Conservation (phyloP, 2,797 vertebrate species). For the Meriones psammophilus region DNA sequence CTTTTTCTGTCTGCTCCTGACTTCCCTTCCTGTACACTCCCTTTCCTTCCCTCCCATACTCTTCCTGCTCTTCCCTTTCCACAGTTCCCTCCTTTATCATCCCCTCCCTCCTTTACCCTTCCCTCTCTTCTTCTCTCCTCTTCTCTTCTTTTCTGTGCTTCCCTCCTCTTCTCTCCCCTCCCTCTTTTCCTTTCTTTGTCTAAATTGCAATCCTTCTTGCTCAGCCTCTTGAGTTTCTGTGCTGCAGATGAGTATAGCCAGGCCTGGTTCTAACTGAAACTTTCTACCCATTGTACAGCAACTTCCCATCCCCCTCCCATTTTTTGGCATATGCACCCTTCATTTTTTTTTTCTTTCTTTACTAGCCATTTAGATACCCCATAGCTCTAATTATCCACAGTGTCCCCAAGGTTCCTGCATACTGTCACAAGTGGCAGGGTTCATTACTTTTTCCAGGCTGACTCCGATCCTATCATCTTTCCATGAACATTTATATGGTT, state of each 20-base stretch:
- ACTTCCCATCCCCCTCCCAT: neutral
- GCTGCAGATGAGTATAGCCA: neutral
- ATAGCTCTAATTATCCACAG: neutral
- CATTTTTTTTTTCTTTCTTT: neutral
- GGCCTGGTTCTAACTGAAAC: neutral
- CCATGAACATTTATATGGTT: neutral
- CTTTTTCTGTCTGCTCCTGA: neutral
- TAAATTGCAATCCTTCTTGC: too few relatives aligned
- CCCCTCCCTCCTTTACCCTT: neutral
- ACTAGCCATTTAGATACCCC: neutral
- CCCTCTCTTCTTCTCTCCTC: neutral
- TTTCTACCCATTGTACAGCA: neutral
- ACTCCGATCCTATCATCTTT: neutral
- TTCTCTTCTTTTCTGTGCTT: neutral
- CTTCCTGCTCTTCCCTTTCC: neutral
- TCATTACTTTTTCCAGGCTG: neutral
- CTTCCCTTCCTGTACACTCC: neutral
- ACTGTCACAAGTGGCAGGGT: neutral
- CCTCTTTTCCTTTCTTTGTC: neutral
- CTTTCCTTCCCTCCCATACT: too few relatives aligned
- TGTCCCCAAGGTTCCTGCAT: neutral
- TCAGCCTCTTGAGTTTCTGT: neutral
- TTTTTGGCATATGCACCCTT: neutral
- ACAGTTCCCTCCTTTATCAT: fast-evolving
- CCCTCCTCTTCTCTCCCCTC: neutral